Conservation (phyloP, 1,140 invertebrate species). For the Aleiodes sp. region DNA sequence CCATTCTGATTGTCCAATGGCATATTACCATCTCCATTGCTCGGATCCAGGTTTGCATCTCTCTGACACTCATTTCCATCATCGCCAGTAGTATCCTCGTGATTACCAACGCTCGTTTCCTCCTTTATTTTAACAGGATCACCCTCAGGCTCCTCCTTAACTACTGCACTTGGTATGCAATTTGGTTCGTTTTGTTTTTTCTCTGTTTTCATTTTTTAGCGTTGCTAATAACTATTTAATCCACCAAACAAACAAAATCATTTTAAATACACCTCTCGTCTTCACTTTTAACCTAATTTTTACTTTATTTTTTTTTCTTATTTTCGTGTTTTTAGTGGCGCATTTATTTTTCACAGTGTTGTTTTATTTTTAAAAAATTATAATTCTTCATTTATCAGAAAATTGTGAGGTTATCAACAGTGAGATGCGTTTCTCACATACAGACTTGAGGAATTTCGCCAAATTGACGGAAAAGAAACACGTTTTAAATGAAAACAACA, state of each 20-base stretch:
- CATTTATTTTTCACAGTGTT: too few relatives aligned
- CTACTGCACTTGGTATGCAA: constrained; percentile 54
- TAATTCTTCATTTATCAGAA: too few relatives aligned
- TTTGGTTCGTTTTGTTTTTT: constrained; percentile 61
- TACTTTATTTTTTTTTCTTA: neutral
- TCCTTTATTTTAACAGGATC: constrained; percentile 63
- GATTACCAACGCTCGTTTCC: constrained; percentile 47
- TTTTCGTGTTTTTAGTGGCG: too few relatives aligned
- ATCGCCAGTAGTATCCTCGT: constrained; percentile 55
- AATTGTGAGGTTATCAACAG: constrained; percentile 6
- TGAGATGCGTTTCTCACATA: neutral
- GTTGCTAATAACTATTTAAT: constrained; percentile 7
- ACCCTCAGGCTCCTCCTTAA: constrained; percentile 58
- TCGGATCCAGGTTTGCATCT: constrained; percentile 49
- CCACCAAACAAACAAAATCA: constrained; percentile 6
- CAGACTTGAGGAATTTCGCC: neutral
- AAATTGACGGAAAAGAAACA: neutral
- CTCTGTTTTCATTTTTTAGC: constrained; percentile 62
- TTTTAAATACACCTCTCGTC: neutral
- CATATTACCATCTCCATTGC: constrained; percentile 49
- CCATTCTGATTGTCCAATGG: constrained; percentile 51
- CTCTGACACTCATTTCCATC: constrained; percentile 54
- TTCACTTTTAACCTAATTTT: neutral
- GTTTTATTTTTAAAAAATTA: too few relatives aligned
- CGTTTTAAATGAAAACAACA: constrained; percentile 9